Base-by-base conservation (phyloP, 2,113 vertebrate species). In the Macrotis lagotis region DNA sequence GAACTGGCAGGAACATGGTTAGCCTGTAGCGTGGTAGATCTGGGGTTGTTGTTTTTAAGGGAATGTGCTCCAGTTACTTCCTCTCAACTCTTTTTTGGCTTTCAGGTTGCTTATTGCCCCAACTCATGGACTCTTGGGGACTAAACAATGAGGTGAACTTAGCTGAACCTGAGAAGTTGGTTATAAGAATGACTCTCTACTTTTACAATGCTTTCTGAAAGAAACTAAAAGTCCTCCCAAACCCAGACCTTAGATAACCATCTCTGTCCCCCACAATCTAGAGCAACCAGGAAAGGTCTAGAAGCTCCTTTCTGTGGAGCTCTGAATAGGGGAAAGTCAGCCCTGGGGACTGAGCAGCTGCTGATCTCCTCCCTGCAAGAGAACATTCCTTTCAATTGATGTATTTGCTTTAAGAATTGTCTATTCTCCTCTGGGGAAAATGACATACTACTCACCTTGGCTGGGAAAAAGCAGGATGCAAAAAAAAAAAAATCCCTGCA, bases 341-440 rank as follows among this genome's bases (percentile, higher is more conserved):
- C 94, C 51, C 47, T 7, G 48, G 95, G 95, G 59, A 25, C 55
- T 91, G 90, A 95, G 91, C 89, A 48, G 47, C 48, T 50, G 91
- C 94, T 94, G 95, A 94, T 94, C 92, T 92, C 94, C 1, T 25
- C 92, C 91, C 22, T 50, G 95, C 6, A 93, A 93, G 93, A 49
- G 44, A 88, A 93, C 92, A 96, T 96, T 96, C 97, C 96, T 97
- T 96, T 96, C 51, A 92, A 90, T 93, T 97, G 95, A 96, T 91
- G 93, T 91, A 96, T 90, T 50, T 0, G 8, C 59, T 90, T 94
- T 2, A 49, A 92, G 93, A 83, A 96, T 94, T 94, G 91, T 59
- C 91, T 25, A 93, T 25, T 44, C 50, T 94, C 66, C 96, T 91
- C 95, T 37, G 0, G 96, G 96, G 95, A 92, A 59, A 89, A 92